Percentiles rank a stretch among this genome's conserved stretches.
phyloP scores from a whole-genome alignment of 2,797 vertebrate genomes.

The Setipinna tenuifilis region DNA sequence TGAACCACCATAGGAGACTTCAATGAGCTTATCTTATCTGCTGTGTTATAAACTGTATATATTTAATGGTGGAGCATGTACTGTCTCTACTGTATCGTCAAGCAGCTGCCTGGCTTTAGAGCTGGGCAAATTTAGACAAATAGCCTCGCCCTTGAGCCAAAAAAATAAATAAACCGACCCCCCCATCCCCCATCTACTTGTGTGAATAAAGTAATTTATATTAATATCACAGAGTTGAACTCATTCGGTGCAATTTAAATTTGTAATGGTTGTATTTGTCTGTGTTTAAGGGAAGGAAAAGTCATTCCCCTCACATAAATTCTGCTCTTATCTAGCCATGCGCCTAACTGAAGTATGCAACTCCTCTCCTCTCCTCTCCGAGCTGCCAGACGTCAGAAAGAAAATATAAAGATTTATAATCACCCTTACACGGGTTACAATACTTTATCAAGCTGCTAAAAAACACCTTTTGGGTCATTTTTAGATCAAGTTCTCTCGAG shows the following conservation, averaged over 20 bases:
- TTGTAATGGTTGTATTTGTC: not conserved
- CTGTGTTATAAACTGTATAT: not conserved
- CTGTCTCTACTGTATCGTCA: not conserved
- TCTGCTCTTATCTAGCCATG: not conserved
- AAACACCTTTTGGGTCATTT: not conserved
- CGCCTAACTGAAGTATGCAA: not conserved
- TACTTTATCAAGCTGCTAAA: not conserved
- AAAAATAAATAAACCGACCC: too few species aligned
- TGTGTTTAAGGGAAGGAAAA: not conserved
- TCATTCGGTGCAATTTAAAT: not conserved
- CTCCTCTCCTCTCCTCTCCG: not conserved
- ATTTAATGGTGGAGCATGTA: not conserved
- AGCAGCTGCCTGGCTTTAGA: not conserved
- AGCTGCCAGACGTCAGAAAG: not conserved
- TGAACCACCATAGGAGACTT: not conserved
- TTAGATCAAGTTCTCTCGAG: not conserved
- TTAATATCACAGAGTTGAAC: not conserved
- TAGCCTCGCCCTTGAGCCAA: not conserved
- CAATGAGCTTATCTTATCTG: not conserved
- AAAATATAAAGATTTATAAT: slow-evolving; percentile 2
- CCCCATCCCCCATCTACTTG: not conserved
- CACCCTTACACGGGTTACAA: not conserved
- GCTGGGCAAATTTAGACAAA: not conserved
- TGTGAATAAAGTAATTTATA: not conserved
- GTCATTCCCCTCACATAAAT: not conserved